Evolutionary conservation across 1,140 invertebrate species (phyloP), one percentile per base, ranked within the genome.

Genomic region (Conopomorpha cramerella): DNA sequence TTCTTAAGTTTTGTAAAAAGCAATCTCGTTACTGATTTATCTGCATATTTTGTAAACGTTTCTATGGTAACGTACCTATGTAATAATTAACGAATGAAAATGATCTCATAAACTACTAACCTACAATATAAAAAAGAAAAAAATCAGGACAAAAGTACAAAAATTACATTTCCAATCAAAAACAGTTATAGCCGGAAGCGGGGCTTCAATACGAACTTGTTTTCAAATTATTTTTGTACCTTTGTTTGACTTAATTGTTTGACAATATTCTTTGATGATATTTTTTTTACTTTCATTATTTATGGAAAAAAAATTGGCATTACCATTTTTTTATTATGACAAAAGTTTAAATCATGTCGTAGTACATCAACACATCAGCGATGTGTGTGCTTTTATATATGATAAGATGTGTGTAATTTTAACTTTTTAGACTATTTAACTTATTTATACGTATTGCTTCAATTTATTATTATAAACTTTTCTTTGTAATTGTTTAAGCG

Each of bases 361-460:
- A 46, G 15, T n/a, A n/a, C n/a, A n/a, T n/a, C n/a, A n/a, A n/a
- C n/a, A n/a, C 54, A n/a, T n/a, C n/a, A n/a, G n/a, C n/a, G 51
- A 59, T 58, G 56, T 55, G 63, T 68, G 63, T 70, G 71, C 63
- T 74, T 73, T 76, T 76, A 54, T 61, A n/a, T n/a, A 65, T 52
- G 52, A 59, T 71, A 23, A 32, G 28, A 72, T 60, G 68, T 58
- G 71, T 76, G 71, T 76, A 76, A 67, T 76, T 76, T 72, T 72
- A 72, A 71, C 60, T 68, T 72, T 71, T 73, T 76, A 76, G 68
- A 71, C 62, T 76, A 72, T 76, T 76, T 73, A 71, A 76, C 71
- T 76, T 76, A 76, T 76, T 76, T 72, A 70, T 68, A 70, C 68
- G 64, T 72, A 76, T 76, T 71, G 68, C 63, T 59, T 71, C 65